Conservation (phyloP, 1,140 invertebrate genomes). For the Dreissena rostriformis region DNA sequence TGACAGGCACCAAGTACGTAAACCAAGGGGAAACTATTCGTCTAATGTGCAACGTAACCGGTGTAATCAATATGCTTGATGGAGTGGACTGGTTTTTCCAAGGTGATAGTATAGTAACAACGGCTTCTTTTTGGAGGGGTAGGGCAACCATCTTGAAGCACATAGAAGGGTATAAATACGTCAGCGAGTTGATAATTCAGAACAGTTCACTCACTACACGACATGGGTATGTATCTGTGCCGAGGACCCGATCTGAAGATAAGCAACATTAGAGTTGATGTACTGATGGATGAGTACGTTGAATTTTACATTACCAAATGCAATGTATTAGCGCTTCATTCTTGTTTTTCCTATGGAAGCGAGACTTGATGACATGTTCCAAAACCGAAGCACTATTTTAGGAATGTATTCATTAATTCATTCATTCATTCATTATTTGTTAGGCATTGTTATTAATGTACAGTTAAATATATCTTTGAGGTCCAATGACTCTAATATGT, state of each 20-base stretch:
- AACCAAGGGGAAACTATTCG: constrained; percentile 18
- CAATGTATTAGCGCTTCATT: background rate
- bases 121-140: constrained; percentile 4
- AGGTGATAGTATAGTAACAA: constrained; percentile 29
- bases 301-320: no score
- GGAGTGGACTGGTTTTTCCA: constrained; percentile 48
- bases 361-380: background rate
- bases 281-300: constrained; percentile 30
- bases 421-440: no score
- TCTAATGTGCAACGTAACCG: constrained; percentile 38
- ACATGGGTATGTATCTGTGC: constrained; percentile 36
- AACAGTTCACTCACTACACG: constrained; percentile 24
- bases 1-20: constrained; percentile 27
- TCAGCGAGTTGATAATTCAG: constrained; percentile 42
- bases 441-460: no score
- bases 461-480: no score
- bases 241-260: constrained; percentile 21
- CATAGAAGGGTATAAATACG: constrained; percentile 5
- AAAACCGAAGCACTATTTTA: background rate
- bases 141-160: constrained; percentile 21
- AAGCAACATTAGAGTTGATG: constrained; percentile 20
- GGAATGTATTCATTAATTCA: no score
- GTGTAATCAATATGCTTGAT: background rate
- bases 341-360: background rate
- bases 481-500: no score